Percentiles rank a stretch among this genome's conserved stretches.
Conservation (phyloP, 2,888 invertebrate species). For the Leptopilina myrica region DNA sequence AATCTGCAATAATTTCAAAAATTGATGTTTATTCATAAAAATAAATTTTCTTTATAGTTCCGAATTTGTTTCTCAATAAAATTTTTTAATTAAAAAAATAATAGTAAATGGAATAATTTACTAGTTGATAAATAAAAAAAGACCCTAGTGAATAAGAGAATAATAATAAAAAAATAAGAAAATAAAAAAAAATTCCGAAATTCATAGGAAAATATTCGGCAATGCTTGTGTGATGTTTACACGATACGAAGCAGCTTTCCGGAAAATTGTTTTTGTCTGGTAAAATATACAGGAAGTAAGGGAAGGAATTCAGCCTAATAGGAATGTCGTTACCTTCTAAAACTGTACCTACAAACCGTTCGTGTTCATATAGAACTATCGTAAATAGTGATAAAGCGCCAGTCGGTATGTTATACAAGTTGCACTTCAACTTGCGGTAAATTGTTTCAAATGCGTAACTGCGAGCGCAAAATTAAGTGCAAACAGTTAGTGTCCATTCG, state of each 20-base stretch:
- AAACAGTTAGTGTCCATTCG: neutral
- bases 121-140: no score
- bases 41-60: no score
- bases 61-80: no score
- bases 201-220: no score
- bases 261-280: neutral
- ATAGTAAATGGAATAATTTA: no score
- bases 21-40: no score
- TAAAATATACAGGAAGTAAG: neutral
- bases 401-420: slow-evolving; percentile 26
- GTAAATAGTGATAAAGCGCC: slow-evolving; percentile 35
- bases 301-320: slow-evolving; percentile 6
- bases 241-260: neutral
- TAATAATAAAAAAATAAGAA: no score
- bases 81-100: no score
- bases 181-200: no score
- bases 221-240: no score
- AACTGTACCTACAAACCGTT: slow-evolving; percentile 24
- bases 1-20: no score
- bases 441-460: neutral
- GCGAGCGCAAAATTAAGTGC: neutral
- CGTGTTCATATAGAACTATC: slow-evolving; percentile 30
- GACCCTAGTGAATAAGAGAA: no score
- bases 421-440: slow-evolving; percentile 27
- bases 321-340: slow-evolving; percentile 27